Evolutionary conservation across 2,888 invertebrate species (phyloP).

Genomic region (Trichacis sp.): DNA sequence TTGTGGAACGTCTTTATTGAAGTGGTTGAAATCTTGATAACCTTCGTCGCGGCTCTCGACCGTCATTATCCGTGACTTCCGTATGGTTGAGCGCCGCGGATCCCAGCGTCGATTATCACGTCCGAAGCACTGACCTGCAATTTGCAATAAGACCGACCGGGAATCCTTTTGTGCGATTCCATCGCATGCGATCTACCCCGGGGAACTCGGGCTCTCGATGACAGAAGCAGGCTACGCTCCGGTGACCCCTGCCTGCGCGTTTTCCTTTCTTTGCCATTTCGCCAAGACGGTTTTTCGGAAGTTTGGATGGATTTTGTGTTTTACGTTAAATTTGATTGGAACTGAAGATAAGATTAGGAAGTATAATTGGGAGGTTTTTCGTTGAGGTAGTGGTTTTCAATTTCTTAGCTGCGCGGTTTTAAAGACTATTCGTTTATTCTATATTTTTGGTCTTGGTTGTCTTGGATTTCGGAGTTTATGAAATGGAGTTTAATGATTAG

Average conservation of each 20-base stretch:
- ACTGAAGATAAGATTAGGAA: too few relatives aligned
- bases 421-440: too few relatives aligned
- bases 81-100: constrained; percentile 4
- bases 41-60: constrained; percentile 9
- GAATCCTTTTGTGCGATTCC: constrained; percentile 24
- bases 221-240: constrained; percentile 11
- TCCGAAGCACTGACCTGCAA: constrained; percentile 20
- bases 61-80: constrained; percentile 22
- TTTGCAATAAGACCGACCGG: constrained; percentile 37
- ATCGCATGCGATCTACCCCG: constrained; percentile 16
- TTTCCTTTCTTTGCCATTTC: constrained; percentile 25
- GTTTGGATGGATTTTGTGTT: too few relatives aligned
- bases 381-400: too few relatives aligned
- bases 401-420: too few relatives aligned
- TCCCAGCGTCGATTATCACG: constrained; percentile 5
- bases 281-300: constrained; percentile 11
- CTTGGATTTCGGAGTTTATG: too few relatives aligned
- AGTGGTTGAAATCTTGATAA: constrained; percentile 17
- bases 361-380: too few relatives aligned
- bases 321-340: too few relatives aligned
- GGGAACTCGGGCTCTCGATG: constrained; percentile 15
- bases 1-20: not conserved
- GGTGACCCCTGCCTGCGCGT: too few relatives aligned
- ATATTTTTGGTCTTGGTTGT: too few relatives aligned
- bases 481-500: too few relatives aligned